Percentiles rank a stretch among this genome's conserved stretches.
These are phyloP conservation scores for Drosophila hamatofila DNA, from an alignment of 2,888 invertebrate species.

Conservation along the genomic window DNA sequence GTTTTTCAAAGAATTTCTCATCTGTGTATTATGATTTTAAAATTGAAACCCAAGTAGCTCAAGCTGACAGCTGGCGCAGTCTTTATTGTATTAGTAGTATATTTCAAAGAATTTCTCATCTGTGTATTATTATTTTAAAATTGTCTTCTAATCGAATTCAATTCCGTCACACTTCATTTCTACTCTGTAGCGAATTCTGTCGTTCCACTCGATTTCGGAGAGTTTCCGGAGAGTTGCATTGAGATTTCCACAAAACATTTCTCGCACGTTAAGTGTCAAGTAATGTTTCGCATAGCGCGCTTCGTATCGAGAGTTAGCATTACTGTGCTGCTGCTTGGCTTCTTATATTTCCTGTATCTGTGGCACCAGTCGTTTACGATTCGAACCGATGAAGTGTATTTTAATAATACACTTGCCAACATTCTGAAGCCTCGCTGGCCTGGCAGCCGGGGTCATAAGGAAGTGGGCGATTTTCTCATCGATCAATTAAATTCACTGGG, in stretches of 20 bases:
- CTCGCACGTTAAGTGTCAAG: no score
- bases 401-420: constrained; percentile 37
- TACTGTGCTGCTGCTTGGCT: constrained; percentile 15
- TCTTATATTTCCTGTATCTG: background rate
- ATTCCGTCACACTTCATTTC: background rate
- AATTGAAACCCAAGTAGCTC: no score
- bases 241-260: background rate
- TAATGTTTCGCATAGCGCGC: constrained; percentile 6
- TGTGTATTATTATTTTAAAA: background rate
- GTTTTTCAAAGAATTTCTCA: background rate
- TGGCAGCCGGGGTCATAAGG: constrained; percentile 43
- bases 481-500: constrained; percentile 33
- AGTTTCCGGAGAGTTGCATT: background rate
- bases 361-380: background rate
- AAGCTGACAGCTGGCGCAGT: no score
- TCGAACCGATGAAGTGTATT: constrained; percentile 34
- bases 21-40: background rate
- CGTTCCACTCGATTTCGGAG: background rate
- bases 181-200: constrained; percentile 11
- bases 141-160: background rate
- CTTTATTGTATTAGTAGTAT: no score
- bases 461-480: constrained; percentile 37
- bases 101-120: background rate
- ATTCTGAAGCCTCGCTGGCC: constrained; percentile 42
- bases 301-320: constrained; percentile 2